phyloP scores from a whole-genome alignment of 2,888 invertebrate species.

The Athetis lepigone region DNA sequence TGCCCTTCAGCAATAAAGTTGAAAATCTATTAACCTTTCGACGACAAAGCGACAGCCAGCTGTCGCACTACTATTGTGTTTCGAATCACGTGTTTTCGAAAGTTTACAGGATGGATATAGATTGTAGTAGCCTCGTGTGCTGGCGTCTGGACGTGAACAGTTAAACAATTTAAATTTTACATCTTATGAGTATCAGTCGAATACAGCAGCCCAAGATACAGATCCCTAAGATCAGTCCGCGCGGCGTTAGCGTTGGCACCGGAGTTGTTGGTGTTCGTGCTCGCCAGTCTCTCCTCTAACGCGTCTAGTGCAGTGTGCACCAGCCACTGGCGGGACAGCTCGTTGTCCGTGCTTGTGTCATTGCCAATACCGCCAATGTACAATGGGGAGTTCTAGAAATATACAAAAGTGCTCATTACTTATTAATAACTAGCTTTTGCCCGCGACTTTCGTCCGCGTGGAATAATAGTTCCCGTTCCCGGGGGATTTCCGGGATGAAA shows the following conservation, averaged over 20 bases:
- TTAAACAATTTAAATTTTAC: slow-evolving; percentile 85
- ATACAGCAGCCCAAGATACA: slow-evolving; percentile 97
- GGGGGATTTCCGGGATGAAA: too few relatives aligned
- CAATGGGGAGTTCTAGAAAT: slow-evolving; percentile 96
- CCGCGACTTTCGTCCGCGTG: too few relatives aligned
- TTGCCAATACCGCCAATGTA: slow-evolving; percentile 92
- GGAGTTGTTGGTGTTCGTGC: slow-evolving; percentile 81
- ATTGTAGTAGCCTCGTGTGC: too few relatives aligned
- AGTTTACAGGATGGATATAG: too few relatives aligned
- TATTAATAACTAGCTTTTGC: not conserved
- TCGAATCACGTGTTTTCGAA: too few relatives aligned
- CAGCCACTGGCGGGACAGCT: slow-evolving; percentile 97
- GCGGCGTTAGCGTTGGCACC: slow-evolving; percentile 90
- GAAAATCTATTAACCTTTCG: too few relatives aligned
- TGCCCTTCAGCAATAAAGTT: too few relatives aligned
- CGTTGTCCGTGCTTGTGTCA: slow-evolving; percentile 93
- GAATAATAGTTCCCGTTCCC: too few relatives aligned
- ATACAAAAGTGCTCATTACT: not conserved
- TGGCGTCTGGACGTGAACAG: too few relatives aligned
- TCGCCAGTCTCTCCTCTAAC: slow-evolving; percentile 95
- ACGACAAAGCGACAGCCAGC: too few relatives aligned
- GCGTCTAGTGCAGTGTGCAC: slow-evolving; percentile 98
- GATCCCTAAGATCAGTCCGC: slow-evolving; percentile 94
- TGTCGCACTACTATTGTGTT: too few relatives aligned
- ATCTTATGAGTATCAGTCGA: slow-evolving; percentile 99